Conservation (phyloP, 2,113 vertebrate species). For the Pantherophis guttatus region DNA sequence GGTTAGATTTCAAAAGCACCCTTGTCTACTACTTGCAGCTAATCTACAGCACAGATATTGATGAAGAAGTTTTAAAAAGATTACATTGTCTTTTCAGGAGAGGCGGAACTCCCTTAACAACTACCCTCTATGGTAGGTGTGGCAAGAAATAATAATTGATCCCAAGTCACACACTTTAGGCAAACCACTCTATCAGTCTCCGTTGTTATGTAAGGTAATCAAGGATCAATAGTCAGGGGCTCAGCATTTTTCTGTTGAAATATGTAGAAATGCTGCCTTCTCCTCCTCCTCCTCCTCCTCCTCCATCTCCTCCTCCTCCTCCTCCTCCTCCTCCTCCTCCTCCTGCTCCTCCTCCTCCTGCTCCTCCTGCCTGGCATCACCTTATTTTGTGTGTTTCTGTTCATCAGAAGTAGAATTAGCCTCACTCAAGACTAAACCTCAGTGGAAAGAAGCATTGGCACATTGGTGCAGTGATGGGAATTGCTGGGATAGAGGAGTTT, state of each 20-base stretch:
- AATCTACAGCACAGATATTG: background rate
- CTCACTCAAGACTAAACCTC: background rate
- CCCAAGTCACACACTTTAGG: background rate
- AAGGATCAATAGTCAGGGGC: background rate
- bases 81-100: constrained; percentile 33
- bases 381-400: background rate
- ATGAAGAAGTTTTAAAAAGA: constrained; percentile 45
- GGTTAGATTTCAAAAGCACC: background rate
- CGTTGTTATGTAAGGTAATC: background rate
- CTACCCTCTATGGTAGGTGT: background rate
- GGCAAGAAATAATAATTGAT: background rate
- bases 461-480: background rate
- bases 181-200: background rate
- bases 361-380: too few relatives aligned
- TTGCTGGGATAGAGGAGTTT: background rate
- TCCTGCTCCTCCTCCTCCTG: too few relatives aligned
- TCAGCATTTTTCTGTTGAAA: background rate
- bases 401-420: background rate
- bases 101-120: background rate
- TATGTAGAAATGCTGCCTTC: background rate
- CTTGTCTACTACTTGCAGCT: background rate
- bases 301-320: too few relatives aligned
- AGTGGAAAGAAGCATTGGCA: background rate
- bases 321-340: too few relatives aligned
- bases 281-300: too few relatives aligned